Conservation (phyloP, 2,113 vertebrate genomes). For the Aegithalos caudatus region DNA sequence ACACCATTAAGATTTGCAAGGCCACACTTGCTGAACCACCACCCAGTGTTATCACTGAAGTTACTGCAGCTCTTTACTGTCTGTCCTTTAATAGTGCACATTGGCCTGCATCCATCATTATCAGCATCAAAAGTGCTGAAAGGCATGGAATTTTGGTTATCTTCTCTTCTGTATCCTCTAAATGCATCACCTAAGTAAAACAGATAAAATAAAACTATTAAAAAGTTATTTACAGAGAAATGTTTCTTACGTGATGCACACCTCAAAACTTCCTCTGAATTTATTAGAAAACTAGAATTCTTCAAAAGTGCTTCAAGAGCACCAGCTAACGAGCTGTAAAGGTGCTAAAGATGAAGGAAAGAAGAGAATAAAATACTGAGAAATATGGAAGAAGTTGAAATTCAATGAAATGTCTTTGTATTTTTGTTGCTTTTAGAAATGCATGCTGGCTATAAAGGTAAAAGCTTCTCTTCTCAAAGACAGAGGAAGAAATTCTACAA, state of each 20-base stretch:
- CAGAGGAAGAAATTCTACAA: not conserved
- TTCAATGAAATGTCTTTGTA: not conserved
- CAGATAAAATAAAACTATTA: not conserved
- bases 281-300: not conserved
- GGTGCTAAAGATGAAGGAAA: not conserved
- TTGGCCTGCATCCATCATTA: slow-evolving; percentile 85
- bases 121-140: slow-evolving; percentile 90
- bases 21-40: slow-evolving; percentile 91
- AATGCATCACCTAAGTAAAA: slow-evolving; percentile 84
- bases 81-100: slow-evolving; percentile 72
- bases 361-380: not conserved
- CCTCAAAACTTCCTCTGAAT: not conserved
- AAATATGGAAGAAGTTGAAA: not conserved
- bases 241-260: not conserved
- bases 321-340: not conserved
- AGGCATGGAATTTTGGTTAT: slow-evolving; percentile 87
- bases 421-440: not conserved
- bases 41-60: slow-evolving; percentile 80
- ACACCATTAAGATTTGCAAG: slow-evolving; percentile 87
- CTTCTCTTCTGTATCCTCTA: slow-evolving; percentile 82
- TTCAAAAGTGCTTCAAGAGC: not conserved
- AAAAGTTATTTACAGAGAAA: not conserved
- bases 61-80: slow-evolving; percentile 85
- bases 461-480: not conserved
- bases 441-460: not conserved